Evolutionary conservation across 2,888 invertebrate genomes (phyloP), one percentile per base, ranked within the genome.

Genomic region (Lamellibrachia satsuma): DNA sequence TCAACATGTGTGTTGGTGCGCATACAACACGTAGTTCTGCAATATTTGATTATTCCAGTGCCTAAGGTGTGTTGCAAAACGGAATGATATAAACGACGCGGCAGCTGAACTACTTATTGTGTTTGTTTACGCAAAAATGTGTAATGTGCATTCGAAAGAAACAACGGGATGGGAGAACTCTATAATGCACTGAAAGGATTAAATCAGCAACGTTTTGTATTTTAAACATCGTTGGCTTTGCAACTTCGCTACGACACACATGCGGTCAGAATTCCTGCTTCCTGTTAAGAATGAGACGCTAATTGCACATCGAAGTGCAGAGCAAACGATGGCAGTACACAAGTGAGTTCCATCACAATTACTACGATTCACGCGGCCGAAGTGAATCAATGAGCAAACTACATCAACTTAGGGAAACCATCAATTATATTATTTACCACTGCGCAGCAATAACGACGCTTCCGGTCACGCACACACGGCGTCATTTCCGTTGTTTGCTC

Each of bases 401-500:
- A 75, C 75, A 75, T 75, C 75, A 75, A 75, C 75, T 75, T 75
- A 75, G 15, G 75, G 75, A 75, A 75, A 75, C 75, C 75, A 75
- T 75, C 75, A 75, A 75, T 75, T 75, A 15, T 15, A 75, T 11
- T 75, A 75, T 75, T 75, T 75, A 75, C 75, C 75, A 75, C 4
- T 75, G 22, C 75, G 75, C 75, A 75, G 75, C 75, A 75, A 75
- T 75, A 75, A 75, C 75, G 75, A 22, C 22, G 75, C 75, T 75
- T 75, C 75, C 75, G 75, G 75, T 75, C 75, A 75, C 75, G 75
- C 75, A 75, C 75, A 75, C 6, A 75, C 75, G n/a, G 75, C 75
- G 75, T 75, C 75, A 75, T 75, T 75, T 75, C 75, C 75, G 75
- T n/a, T 75, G 75, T 75, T 75, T 75, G 75, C 75, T 75, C 75